Evolutionary conservation across 2,888 invertebrate genomes (phyloP), one percentile per base, ranked within the genome.

Genomic region (Ophion slaviceki): DNA sequence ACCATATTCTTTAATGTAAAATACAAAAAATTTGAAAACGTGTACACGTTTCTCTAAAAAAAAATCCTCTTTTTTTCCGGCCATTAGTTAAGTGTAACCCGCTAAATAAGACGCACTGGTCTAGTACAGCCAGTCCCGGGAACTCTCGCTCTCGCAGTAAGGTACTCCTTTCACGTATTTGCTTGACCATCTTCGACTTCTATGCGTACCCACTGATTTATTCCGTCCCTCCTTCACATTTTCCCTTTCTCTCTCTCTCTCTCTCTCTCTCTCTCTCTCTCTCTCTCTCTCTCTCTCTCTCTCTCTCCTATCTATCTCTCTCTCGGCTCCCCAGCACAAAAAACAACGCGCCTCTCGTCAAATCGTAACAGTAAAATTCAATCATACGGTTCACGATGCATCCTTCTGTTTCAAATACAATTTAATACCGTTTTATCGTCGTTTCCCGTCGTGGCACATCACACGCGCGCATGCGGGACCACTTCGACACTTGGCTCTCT

Each of bases 291-390:
- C 10, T 71, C 66, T 45, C 20, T 59, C 53, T 17, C 24, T 24
- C 14, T 47, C 20, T 53, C 28, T 32, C 47, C 32, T 61, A 40
- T 57, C 61, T 68, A 57, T 71, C 20, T 67, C 45, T 61, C 40
- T 20, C 45, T 68, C 45, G 11, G 14, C n/a, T 32, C 32, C 32
- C 59, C n/a, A 7, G 10, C 20, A 40, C n/a, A 61, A 59, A 74
- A 74, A n/a, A 68, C 20, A 68, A 45, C 40, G 36, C 6, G 57
- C 24, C 53, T 75, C 75, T 59, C 40, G 62, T 76, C 64, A 80
- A 80, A 74, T 80, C 36, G 62, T 80, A 84, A 84, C 83, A 84
- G 83, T 80, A 84, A 75, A 75, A 80, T 80, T 84, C 79, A 70
- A 80, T 80, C 71, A 80, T 64, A 66, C 57, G 75, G 53, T 53